Base-by-base conservation (phyloP, 2,797 vertebrate genomes). In the Spondyliosoma cantharus region DNA sequence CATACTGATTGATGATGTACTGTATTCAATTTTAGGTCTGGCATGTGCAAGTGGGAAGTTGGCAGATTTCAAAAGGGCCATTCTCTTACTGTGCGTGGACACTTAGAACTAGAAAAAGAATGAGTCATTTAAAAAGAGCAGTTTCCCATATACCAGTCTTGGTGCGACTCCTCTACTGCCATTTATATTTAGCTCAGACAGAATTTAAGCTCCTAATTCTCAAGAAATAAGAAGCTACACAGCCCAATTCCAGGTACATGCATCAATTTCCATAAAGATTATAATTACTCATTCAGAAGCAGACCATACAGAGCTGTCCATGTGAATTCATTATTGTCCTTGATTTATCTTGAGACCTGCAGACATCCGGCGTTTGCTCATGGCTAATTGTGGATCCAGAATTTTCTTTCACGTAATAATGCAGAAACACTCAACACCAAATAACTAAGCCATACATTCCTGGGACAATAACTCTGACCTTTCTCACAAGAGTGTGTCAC, bases 51-150 rank as follows among this genome's bases (percentile, higher is more conserved):
- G 84, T 83, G 73, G 81, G 25, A 75, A 69, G 61, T 75, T 83
- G 64, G 78, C 60, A 60, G 69, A 86, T 84, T 82, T 85, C 48
- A 65, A 64, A 67, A 70, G 65, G 65, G 69, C 89, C 68, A 54
- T 49, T 71, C 64, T 59, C 74, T 87, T 50, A 50, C 24, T 84
- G 20, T 65, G 62, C 15, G 48, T 84, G 63, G 72, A 87, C 66
- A 73, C 50, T 70, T 69, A 66, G 59, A 76, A 73, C 54, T 32
- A 60, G 53, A 53, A 77, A 69, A 25, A 79, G 56, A 65, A 68
- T 86, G 63, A 84, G 68, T 87, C 75, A 81, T 86, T 83, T 76
- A 20, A 60, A 84, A 85, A 82, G 56, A 81, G 54, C 42, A 75
- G 60, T 59, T 67, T 20, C 50, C 29, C 73, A 54, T 83, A 87